A percentile compares a stretch with the other conserved stretches of the same genome.
Conservation (phyloP, 2,113 vertebrate species). For the Ia io region DNA sequence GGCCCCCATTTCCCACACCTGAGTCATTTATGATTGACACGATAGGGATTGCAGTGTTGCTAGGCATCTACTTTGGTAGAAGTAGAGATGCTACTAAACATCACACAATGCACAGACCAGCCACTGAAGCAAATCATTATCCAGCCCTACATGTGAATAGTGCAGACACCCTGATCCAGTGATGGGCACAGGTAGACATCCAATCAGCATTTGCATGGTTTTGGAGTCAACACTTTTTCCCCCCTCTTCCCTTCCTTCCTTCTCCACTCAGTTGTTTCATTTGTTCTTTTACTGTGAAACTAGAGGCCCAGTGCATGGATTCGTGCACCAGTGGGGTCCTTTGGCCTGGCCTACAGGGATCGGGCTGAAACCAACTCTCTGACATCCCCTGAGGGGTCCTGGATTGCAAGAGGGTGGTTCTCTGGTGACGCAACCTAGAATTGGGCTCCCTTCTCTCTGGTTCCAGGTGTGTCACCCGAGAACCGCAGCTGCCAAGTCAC, state of each 20-base stretch:
- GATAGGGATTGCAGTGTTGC: accelerated
- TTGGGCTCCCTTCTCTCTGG: too few relatives aligned
- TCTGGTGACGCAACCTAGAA: too few relatives aligned
- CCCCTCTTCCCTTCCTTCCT: background rate
- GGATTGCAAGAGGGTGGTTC: too few relatives aligned
- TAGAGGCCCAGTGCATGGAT: too few relatives aligned
- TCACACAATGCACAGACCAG: too few relatives aligned
- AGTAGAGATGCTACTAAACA: background rate
- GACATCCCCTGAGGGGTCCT: too few relatives aligned
- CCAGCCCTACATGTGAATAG: accelerated
- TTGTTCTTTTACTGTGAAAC: background rate
- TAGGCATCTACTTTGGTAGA: background rate
- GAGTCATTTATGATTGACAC: background rate
- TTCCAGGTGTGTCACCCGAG: too few relatives aligned
- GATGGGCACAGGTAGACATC: background rate
- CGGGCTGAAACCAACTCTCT: too few relatives aligned
- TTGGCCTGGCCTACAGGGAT: too few relatives aligned
- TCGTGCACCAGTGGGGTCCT: too few relatives aligned
- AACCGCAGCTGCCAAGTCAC: too few relatives aligned
- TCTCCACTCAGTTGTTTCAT: background rate
- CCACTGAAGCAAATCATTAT: background rate
- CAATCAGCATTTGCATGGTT: too few relatives aligned
- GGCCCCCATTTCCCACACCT: accelerated
- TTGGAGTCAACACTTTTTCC: background rate
- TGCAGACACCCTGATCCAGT: background rate